Conservation (phyloP, 2,113 vertebrate species). For the Nothobranchius furzeri region DNA sequence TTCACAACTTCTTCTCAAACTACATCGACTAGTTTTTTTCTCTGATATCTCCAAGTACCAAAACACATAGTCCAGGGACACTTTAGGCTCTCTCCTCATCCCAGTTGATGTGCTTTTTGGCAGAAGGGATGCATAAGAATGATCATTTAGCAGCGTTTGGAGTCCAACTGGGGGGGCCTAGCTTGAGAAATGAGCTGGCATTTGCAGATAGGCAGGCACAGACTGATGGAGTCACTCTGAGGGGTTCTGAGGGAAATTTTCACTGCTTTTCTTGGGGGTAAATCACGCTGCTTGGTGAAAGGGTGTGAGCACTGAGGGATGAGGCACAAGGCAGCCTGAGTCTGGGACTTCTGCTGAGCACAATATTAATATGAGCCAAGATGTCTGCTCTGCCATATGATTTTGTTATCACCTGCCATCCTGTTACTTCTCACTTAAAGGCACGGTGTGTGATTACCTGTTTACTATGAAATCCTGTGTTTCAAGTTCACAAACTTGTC, state of each 20-base stretch:
- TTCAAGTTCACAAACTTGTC: no score
- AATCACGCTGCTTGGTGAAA: conserved; percentile 53
- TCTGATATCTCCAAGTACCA: conserved; percentile 51
- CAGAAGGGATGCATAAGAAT: conserved; percentile 70
- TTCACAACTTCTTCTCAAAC: conserved; percentile 28
- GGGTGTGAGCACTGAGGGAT: conserved; percentile 24
- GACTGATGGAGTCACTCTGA: conserved; percentile 70
- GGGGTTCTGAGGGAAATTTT: conserved; percentile 56
- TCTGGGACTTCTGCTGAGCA: conserved; percentile 43
- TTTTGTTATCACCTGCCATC: conserved; percentile 30
- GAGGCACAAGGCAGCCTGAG: conserved; percentile 32
- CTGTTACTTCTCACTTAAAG: conserved; percentile 28
- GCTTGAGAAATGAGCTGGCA: conserved; percentile 77
- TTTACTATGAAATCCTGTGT: no score
- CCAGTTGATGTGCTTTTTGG: conserved; percentile 67
- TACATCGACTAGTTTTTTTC: conserved; percentile 31
- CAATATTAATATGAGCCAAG: conserved; percentile 37
- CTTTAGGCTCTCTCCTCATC: conserved; percentile 56
- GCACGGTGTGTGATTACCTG: no score
- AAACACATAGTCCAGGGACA: conserved; percentile 49
- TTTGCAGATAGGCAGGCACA: conserved; percentile 72
- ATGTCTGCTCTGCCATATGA: conserved; percentile 29
- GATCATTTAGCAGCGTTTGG: conserved; percentile 59
- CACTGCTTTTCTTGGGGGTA: conserved; percentile 57
- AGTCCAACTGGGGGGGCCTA: conserved; percentile 58